Evolutionary conservation across 2,797 vertebrate species (phyloP), one percentile per base, ranked within the genome.

Genomic region (Onychomys arenicola): DNA sequence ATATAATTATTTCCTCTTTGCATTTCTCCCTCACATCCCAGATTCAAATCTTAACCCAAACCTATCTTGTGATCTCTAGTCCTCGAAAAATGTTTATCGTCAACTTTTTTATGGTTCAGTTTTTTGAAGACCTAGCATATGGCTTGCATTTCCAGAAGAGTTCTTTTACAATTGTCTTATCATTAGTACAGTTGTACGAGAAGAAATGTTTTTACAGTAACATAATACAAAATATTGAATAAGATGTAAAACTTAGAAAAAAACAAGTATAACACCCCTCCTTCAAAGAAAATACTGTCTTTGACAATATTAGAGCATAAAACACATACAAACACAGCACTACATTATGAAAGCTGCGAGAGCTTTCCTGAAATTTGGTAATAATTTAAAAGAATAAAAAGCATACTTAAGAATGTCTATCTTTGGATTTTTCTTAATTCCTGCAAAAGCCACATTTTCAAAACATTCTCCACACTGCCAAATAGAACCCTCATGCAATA

Each of bases 181-280:
- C 14, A 13, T 76, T 91, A 75, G 37, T 43, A 89, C 25, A 86
- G 17, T 55, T 80, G 34, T n/a, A 32, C 46, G 59, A 67, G 55
- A 78, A 86, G 55, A 89, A 92, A 82, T 5, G 59, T 3, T 85
- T 82, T 21, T 46, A 59, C 27, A 90, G 27, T 4, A 89, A 6
- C 13, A 32, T 40, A 49, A 59, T 65, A 13, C 11, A 96, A 21
- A 71, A 11, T 93, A 69, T 46, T 34, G 93, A 81, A 43, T 11
- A 83, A 85, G 91, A 46, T 23, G 0, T 75, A 57, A 93, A 88
- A 91, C 90, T 69, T 92, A 89, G 77, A 93, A 61, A 69, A 93
- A 75, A 77, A 43, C 23, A 86, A 80, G 40, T 61, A 8, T 23
- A 87, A 73, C 61, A 49, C 0, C 4, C 61, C 25, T 89, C 25